Percentiles rank a stretch among this genome's conserved stretches.
phyloP scores from a whole-genome alignment of 2,888 invertebrate genomes.

The Luperina testacea region DNA sequence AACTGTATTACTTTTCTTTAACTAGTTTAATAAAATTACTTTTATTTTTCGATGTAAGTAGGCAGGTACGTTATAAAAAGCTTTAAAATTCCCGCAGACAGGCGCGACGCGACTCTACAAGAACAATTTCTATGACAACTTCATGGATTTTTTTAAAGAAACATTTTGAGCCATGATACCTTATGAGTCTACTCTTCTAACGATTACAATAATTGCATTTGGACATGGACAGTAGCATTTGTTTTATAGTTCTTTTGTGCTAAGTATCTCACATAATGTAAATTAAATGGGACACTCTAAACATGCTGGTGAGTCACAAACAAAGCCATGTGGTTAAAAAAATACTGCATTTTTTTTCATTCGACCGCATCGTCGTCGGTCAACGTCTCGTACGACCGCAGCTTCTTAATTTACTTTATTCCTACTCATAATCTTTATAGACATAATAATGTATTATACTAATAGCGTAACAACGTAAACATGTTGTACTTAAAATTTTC shows the following conservation, averaged over 20 bases:
- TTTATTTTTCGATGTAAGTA: conserved; percentile 1
- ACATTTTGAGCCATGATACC: not conserved
- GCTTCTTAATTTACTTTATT: conserved; percentile 66
- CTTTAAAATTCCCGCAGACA: not conserved
- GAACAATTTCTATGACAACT: not conserved
- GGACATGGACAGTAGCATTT: not conserved
- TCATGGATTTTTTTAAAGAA: not conserved
- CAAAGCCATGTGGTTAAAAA: conserved; percentile 14
- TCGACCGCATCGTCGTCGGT: conserved; percentile 71
- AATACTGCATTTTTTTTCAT: conserved; percentile 4
- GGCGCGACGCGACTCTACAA: not conserved
- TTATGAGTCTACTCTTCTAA: too few relatives aligned
- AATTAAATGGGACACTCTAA: not conserved
- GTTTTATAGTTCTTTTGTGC: not conserved
- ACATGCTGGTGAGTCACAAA: not conserved
- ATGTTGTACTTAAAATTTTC: conserved; percentile 64
- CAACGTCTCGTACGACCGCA: conserved; percentile 75
- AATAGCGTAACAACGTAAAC: conserved; percentile 47
- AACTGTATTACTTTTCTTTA: conserved; percentile 36
- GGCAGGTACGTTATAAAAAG: not conserved
- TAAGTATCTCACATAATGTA: not conserved
- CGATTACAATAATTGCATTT: not conserved
- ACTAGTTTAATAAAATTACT: conserved; percentile 12
- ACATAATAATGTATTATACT: conserved; percentile 53
- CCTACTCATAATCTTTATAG: conserved; percentile 61